A percentile compares a stretch with the other conserved stretches of the same genome.
Evolutionary conservation across 1,140 invertebrate genomes (phyloP).

Genomic region (Leguminivora glycinivorella): DNA sequence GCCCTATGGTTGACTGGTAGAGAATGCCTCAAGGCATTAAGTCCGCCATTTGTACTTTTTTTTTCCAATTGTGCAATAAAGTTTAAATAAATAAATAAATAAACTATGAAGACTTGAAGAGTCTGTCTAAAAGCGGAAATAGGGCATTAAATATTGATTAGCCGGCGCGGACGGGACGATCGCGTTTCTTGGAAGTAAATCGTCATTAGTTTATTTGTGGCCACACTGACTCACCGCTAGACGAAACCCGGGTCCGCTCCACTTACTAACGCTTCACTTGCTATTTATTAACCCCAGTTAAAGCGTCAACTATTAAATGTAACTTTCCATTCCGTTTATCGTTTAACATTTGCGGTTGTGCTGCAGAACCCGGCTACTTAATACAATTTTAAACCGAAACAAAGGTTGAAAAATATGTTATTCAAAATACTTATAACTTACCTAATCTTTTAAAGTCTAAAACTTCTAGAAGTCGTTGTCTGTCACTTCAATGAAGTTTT

Average conservation of each 20-base stretch:
- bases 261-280: constrained; percentile 25
- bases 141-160: constrained; percentile 46
- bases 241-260: constrained; percentile 16
- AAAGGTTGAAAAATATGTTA: neutral
- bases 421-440: neutral
- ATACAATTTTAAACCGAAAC: neutral
- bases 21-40: too few species aligned
- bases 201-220: constrained; percentile 35
- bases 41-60: too few species aligned
- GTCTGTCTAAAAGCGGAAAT: constrained; percentile 40
- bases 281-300: constrained; percentile 23
- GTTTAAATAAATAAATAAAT: too few species aligned
- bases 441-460: neutral
- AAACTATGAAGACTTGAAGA: too few species aligned
- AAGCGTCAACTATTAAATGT: neutral
- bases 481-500: neutral
- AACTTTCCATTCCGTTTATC: constrained; percentile 3
- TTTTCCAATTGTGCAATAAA: too few species aligned
- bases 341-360: constrained; percentile 1
- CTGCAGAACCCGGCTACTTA: neutral
- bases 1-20: too few species aligned
- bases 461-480: neutral
- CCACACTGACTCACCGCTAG: constrained; percentile 28
- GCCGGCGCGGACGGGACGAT: constrained; percentile 35
- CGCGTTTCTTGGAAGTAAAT: constrained; percentile 36